These are phyloP conservation scores for Montifringilla adamsi DNA, from an alignment of 2,113 vertebrate species.

Conservation along the genomic window DNA sequence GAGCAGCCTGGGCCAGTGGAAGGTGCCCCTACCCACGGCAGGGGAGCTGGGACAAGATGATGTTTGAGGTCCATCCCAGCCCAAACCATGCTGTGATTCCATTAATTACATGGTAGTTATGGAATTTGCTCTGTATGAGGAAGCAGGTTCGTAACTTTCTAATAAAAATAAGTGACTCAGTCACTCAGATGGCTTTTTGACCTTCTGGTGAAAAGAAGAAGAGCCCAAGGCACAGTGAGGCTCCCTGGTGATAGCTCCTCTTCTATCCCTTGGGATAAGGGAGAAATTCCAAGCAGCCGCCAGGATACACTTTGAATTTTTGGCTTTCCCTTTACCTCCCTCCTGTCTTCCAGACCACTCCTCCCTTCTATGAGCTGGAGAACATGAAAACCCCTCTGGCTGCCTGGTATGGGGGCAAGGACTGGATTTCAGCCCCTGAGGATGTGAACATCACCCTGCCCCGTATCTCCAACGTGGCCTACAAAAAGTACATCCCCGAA, in stretches of 20 bases:
- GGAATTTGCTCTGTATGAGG: too few species aligned
- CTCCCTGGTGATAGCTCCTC: not conserved
- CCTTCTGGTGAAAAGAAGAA: not conserved
- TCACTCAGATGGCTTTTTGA: not conserved
- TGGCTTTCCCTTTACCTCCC: not conserved
- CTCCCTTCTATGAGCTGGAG: constrained; percentile 75
- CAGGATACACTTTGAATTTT: not conserved
- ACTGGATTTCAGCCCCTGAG: constrained; percentile 72
- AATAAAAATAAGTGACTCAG: not conserved
- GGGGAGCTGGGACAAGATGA: too few species aligned
- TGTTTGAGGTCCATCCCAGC: not conserved
- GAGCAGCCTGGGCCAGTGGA: not conserved
- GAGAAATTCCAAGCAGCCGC: not conserved
- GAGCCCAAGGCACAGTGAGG: not conserved
- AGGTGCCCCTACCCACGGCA: not conserved
- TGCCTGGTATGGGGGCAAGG: constrained; percentile 72
- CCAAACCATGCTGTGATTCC: not conserved
- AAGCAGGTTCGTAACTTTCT: not conserved
- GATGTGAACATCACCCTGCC: constrained; percentile 62
- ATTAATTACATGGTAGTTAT: not conserved
- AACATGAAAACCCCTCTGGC: constrained; percentile 72
- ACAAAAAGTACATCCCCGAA: constrained; percentile 70
- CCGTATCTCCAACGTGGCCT: constrained; percentile 64
- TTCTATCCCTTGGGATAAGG: fast-evolving
- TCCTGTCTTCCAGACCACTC: constrained; percentile 51